Conservation (phyloP, 2,888 invertebrate species). For the Drosophila peninsularis region DNA sequence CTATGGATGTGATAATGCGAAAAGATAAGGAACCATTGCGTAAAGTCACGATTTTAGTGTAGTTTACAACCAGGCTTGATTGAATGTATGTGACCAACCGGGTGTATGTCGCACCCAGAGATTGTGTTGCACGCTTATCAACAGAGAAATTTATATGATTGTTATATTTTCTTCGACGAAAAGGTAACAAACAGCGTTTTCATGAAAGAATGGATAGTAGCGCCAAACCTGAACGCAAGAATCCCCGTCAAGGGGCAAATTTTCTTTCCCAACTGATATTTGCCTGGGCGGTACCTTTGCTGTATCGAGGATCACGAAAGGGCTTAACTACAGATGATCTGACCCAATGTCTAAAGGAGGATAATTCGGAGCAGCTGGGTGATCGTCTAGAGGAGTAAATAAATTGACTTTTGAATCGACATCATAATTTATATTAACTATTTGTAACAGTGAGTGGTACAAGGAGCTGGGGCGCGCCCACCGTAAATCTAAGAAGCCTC, state of each 20-base stretch:
- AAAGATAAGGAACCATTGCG: conserved; percentile 36
- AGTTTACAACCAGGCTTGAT: conserved; percentile 13
- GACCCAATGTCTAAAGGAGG: conserved; percentile 88
- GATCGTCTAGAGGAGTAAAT: conserved; percentile 83
- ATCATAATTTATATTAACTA: neutral
- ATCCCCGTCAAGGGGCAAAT: conserved; percentile 83
- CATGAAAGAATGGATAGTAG: conserved; percentile 82
- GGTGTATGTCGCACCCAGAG: conserved; percentile 1
- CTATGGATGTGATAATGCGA: conserved; percentile 4
- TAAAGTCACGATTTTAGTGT: conserved; percentile 12
- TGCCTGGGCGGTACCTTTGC: conserved; percentile 83
- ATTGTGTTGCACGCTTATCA: conserved; percentile 27
- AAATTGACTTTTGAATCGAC: accelerated
- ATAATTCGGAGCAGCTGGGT: conserved; percentile 84
- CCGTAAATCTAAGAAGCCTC: conserved; percentile 87
- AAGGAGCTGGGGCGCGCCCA: conserved; percentile 87
- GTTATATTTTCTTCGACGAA: conserved; percentile 11
- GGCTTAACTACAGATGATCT: conserved; percentile 88
- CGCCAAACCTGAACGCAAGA: conserved; percentile 82
- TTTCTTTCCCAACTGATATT: conserved; percentile 83
- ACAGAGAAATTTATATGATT: conserved; percentile 1
- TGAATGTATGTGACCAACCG: conserved; percentile 8
- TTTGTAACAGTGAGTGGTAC: conserved; percentile 88
- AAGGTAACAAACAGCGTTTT: conserved; percentile 11
- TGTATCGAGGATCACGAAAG: conserved; percentile 80